These are phyloP conservation scores for Dicentrarchus labrax DNA, from an alignment of 2,113 vertebrate genomes.

Conservation along the genomic window DNA sequence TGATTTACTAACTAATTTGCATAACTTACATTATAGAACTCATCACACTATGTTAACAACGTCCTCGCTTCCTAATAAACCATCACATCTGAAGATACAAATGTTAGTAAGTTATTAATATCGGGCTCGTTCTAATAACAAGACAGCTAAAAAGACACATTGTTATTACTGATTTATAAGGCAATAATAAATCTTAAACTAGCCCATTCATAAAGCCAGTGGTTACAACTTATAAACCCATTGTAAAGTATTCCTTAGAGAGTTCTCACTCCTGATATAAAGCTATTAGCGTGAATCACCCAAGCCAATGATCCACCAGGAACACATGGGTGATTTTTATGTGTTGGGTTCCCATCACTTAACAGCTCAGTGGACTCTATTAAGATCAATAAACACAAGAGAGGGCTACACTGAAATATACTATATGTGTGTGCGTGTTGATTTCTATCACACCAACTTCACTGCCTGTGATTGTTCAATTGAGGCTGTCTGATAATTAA, in stretches of 20 bases:
- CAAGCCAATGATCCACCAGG: constrained; percentile 19
- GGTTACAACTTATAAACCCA: neutral
- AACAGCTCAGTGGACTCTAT: constrained; percentile 45
- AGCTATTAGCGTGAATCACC: constrained; percentile 33
- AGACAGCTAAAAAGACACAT: neutral
- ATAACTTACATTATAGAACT: no score
- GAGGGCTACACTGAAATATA: neutral
- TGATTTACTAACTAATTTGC: neutral
- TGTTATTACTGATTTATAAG: neutral
- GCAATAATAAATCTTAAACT: neutral
- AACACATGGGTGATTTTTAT: constrained; percentile 41
- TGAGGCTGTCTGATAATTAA: constrained; percentile 78
- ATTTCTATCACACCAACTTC: constrained; percentile 46
- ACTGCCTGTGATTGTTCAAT: constrained; percentile 62
- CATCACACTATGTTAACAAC: neutral
- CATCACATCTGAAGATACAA: neutral
- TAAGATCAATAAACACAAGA: constrained; percentile 29
- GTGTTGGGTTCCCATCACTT: constrained; percentile 32
- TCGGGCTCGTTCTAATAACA: neutral
- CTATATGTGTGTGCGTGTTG: constrained; percentile 17
- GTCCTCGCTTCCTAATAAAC: neutral
- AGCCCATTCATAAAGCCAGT: neutral
- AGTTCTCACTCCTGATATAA: neutral
- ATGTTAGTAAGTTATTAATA: neutral
- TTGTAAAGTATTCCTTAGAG: neutral